Evolutionary conservation across 2,888 invertebrate genomes (phyloP), one percentile per base, ranked within the genome.

Genomic region (Cephus rjabovi): DNA sequence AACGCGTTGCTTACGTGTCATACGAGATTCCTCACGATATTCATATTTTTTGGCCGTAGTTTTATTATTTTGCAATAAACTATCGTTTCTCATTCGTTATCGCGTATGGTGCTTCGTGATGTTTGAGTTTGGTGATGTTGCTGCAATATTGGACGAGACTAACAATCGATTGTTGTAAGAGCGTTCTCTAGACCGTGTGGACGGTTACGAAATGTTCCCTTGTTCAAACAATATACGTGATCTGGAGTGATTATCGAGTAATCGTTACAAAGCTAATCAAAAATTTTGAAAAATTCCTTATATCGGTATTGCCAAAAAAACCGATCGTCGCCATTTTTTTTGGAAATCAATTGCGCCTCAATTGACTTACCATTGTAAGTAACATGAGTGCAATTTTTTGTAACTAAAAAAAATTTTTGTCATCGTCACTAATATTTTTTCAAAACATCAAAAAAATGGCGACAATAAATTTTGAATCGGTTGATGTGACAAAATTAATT

Each of bases 1-100:
- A 85, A 84, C 82, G 81, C 81, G 82, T 83, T 78, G 76, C 74
- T 74, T 81, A 85, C 82, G 84, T 81, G 86, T 85, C 80, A 79
- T 82, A 75, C 77, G 79, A 80, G 82, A 83, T 84, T 81, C 82
- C 78, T 80, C 77, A 77, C 80, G 69, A 76, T 78, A 73, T 78
- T 35, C 23, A 11, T 34, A 73, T 73, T 78, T 76, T 78, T 71
- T 12, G 15, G 71, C 31, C 33, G 34, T 31, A 71, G 23, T 33
- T 34, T 71, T 71, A 71, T 15, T 31, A 71, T 71, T 71, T 71
- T 31, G 56, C 23, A 23, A 23, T 23, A 56, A 56, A 56, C 56
- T 56, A 56, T 56, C 9, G 23, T 56, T 56, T 56, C 56, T 23
- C 15, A 56, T 3, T 56, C 23, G 56, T 56, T 56, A 23, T 56